A percentile compares a stretch with the other conserved stretches of the same genome.
phyloP scores from a whole-genome alignment of 2,888 invertebrate species.

The Diabrotica balteata region DNA sequence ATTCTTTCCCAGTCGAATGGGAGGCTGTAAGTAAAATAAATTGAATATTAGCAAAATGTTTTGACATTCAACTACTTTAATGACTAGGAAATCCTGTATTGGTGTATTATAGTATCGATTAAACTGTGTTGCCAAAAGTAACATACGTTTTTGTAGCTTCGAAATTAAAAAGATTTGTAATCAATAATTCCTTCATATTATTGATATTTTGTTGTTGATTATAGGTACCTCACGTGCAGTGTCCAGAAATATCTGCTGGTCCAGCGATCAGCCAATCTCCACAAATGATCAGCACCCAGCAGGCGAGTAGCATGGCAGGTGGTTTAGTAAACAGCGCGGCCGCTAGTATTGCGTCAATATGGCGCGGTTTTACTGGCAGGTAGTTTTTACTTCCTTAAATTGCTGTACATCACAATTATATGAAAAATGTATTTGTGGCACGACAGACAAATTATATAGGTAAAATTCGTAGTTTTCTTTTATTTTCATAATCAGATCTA shows the following conservation, averaged over 20 bases:
- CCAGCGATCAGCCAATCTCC: constrained; percentile 55
- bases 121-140: no score
- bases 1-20: constrained; percentile 81
- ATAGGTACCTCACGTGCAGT: constrained; percentile 65
- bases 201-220: no score
- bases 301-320: constrained; percentile 69
- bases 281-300: constrained; percentile 55
- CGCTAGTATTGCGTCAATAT: constrained; percentile 81
- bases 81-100: neutral
- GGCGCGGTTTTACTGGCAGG: constrained; percentile 73
- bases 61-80: constrained; percentile 5
- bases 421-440: neutral
- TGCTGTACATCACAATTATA: neutral
- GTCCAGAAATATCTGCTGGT: constrained; percentile 61
- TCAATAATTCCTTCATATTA: no score
- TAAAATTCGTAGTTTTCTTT: neutral
- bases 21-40: constrained; percentile 69
- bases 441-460: neutral
- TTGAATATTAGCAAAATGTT: neutral
- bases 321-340: constrained; percentile 84
- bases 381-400: constrained; percentile 46
- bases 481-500: no score
- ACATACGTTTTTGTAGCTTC: no score
- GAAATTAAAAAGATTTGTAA: no score
- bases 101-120: no score